Conservation (phyloP, 2,113 vertebrate genomes). For the Danionella cerebrum region DNA sequence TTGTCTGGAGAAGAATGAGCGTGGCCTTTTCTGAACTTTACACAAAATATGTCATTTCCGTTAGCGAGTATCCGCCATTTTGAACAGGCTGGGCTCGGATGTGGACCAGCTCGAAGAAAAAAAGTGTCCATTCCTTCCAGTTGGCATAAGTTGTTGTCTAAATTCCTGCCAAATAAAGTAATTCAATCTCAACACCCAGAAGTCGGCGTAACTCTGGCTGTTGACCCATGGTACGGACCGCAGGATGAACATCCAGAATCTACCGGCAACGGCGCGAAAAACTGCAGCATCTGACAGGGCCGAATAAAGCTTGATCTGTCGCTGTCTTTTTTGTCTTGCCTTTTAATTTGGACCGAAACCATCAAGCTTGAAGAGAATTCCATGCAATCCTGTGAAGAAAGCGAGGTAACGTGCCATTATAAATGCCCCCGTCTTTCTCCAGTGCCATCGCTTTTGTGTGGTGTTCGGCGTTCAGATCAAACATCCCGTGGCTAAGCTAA, state of each 20-base stretch:
- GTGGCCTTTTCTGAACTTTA: slow-evolving; percentile 63
- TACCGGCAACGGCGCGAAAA: slow-evolving; percentile 22
- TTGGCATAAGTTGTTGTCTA: not conserved
- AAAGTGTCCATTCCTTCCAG: not conserved
- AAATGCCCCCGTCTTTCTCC: not conserved
- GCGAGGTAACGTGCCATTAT: not conserved
- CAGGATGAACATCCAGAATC: slow-evolving; percentile 31
- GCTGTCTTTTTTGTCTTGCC: not conserved
- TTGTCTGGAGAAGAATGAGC: not conserved
- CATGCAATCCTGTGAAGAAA: slow-evolving; percentile 4
- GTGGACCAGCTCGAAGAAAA: slow-evolving; percentile 56
- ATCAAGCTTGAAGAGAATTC: not conserved
- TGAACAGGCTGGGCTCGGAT: slow-evolving; percentile 67
- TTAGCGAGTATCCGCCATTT: slow-evolving; percentile 77
- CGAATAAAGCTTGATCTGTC: slow-evolving; percentile 14
- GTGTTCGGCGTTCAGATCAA: slow-evolving; percentile 1
- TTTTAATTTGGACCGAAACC: not conserved
- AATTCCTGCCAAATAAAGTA: not conserved
- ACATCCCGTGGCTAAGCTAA: slow-evolving; percentile 13
- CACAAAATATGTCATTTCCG: slow-evolving; percentile 74
- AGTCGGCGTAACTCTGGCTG: not conserved
- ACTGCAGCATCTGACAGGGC: slow-evolving; percentile 26
- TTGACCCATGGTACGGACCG: slow-evolving; percentile 27
- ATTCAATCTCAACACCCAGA: not conserved
- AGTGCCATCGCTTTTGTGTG: not conserved